Evolutionary conservation across 2,888 invertebrate genomes (phyloP).

Genomic region (Nasonia oneida): DNA sequence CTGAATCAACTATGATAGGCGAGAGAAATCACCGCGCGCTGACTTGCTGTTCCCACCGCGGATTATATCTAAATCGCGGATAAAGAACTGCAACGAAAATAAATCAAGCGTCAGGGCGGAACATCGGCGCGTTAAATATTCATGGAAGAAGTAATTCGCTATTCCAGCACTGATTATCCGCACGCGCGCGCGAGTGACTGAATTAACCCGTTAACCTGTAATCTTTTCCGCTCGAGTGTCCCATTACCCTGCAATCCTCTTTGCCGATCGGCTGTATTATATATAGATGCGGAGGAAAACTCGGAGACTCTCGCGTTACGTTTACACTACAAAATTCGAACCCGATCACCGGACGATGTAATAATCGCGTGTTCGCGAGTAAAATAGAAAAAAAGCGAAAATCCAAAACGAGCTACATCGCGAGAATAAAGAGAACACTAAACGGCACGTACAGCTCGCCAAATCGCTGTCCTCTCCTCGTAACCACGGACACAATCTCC

Average conservation of each 20-base stretch:
- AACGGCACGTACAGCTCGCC: too few relatives aligned
- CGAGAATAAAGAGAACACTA: too few relatives aligned
- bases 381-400: too few relatives aligned
- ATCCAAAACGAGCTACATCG: too few relatives aligned
- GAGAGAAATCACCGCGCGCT: not conserved
- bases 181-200: not conserved
- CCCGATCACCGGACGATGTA: conserved; percentile 1
- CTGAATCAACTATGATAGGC: not conserved
- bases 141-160: not conserved
- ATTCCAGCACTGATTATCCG: conserved; percentile 1
- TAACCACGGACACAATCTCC: not conserved
- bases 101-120: not conserved
- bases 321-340: not conserved
- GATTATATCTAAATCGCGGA: not conserved
- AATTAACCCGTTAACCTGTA: conserved; percentile 20
- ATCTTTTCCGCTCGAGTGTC: conserved; percentile 19
- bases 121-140: not conserved
- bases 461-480: too few relatives aligned
- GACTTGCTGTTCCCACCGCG: not conserved
- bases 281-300: not conserved
- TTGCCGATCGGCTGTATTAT: not conserved
- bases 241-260: conserved; percentile 44
- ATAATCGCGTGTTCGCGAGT: not conserved
- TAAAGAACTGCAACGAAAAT: not conserved
- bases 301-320: conserved; percentile 1